Base-by-base conservation (phyloP, 2,888 invertebrate species). In the Lasioglossum morio region DNA sequence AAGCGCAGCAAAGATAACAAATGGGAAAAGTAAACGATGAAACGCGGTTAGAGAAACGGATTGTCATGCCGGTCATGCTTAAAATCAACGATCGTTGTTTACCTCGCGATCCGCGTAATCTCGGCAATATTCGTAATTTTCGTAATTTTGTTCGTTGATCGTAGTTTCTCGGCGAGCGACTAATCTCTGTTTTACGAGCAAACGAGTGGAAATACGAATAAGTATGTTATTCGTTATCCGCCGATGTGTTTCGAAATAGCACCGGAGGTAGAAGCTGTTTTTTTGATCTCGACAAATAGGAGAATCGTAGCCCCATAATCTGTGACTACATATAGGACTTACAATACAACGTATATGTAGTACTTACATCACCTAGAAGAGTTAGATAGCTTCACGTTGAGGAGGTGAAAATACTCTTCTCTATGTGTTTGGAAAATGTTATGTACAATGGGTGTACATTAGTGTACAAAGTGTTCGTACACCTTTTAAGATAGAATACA, bases 1-100 rank as follows among this genome's bases (percentile, higher is more conserved):
- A 69, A 69, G 23, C 37, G 23, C 69, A 23, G 23, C 63, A 63
- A 63, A 63, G 63, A 63, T 63, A 69, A 69, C 23, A 69, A 69
- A 69, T 23, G 37, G 34, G 34, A 34, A 69, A 69, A 69, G 69
- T 23, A 69, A 69, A 69, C 37, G 34, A 69, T 69, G 37, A 37
- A 37, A 37, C 37, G 66, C 66, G 10, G 34, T 66, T 34, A 34
- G 34, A 16, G 10, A 34, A 37, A 34, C 34, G 60, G 4, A 60
- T 12, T 66, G 19, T 66, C 34, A 30, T 4, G 66, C 4, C 66
- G 34, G 66, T 1, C 19, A 34, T 66, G 2, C 48, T 23, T 53
- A 34, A 19, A 34, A 66, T 23, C 19, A 23, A 23, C 69, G 10
- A 10, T 10, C 4, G 4, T 37, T 37, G 37, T 69, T 69, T 69